Evolutionary conservation across 2,113 vertebrate genomes (phyloP).

Genomic region (Pica pica): DNA sequence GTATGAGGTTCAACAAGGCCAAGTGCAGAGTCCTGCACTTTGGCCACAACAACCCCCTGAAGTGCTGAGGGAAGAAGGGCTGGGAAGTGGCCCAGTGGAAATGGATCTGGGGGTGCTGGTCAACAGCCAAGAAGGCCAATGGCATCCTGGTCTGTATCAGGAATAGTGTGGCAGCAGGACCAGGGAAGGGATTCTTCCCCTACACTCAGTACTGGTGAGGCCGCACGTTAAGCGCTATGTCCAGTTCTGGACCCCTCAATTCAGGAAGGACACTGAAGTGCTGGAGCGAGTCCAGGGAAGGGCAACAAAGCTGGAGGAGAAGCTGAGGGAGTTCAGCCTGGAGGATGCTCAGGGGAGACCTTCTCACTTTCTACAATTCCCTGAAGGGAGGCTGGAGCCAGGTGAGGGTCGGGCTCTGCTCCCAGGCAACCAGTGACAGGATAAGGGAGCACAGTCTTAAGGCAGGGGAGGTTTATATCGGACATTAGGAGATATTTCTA

Average conservation of each 20-base stretch:
- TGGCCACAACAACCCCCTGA: not conserved
- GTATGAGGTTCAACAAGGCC: not conserved
- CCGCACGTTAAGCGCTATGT: fast-evolving
- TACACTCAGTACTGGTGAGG: fast-evolving
- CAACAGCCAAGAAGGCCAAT: not conserved
- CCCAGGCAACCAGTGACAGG: not conserved
- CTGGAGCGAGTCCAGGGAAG: fast-evolving
- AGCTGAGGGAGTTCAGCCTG: not conserved
- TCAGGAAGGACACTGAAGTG: not conserved
- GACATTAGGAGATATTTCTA: not conserved
- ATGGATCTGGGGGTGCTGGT: not conserved
- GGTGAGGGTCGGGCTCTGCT: not conserved
- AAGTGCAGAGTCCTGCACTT: not conserved
- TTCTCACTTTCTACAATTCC: not conserved
- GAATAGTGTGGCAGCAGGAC: not conserved
- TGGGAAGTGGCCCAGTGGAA: not conserved
- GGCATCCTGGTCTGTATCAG: not conserved
- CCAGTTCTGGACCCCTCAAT: not conserved
- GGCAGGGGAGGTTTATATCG: not conserved
- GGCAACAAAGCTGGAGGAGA: not conserved
- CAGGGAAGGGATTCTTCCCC: not conserved
- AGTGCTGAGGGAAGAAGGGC: not conserved
- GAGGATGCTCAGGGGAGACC: fast-evolving
- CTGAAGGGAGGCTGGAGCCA: not conserved
- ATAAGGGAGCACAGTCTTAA: not conserved